Conservation (phyloP, 1,140 invertebrate genomes). For the Macrosteles quadrilineatus region DNA sequence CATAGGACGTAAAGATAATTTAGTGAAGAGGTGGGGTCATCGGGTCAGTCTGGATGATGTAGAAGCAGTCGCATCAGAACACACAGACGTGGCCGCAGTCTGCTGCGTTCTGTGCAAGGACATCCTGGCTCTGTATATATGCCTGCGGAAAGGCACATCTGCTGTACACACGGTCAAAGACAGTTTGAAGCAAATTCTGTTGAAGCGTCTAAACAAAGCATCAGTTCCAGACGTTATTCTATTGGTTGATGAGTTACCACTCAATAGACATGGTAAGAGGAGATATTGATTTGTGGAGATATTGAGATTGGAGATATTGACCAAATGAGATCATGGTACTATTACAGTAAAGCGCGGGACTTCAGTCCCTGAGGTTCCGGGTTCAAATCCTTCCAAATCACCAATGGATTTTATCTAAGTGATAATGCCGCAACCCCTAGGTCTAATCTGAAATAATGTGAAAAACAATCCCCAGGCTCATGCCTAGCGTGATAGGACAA, state of each 20-base stretch:
- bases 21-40: constrained; percentile 74
- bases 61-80: constrained; percentile 55
- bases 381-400: too few relatives aligned
- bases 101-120: constrained; percentile 41
- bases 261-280: constrained; percentile 62
- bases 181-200: background rate
- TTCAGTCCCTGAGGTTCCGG: too few relatives aligned
- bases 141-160: background rate
- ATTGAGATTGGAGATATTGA: too few relatives aligned
- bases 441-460: too few relatives aligned
- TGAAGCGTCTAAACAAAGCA: constrained; percentile 32
- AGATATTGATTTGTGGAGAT: constrained; percentile 49
- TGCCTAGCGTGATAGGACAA: too few relatives aligned
- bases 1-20: constrained; percentile 62
- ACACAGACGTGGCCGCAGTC: constrained; percentile 43
- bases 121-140: constrained; percentile 26
- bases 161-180: background rate
- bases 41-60: constrained; percentile 63
- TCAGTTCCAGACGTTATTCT: constrained; percentile 57
- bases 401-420: too few relatives aligned
- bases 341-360: too few relatives aligned
- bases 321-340: too few relatives aligned
- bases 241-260: constrained; percentile 55
- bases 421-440: too few relatives aligned
- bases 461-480: too few relatives aligned